phyloP scores from a whole-genome alignment of 2,113 vertebrate species.

The Peromyscus polionotus region DNA sequence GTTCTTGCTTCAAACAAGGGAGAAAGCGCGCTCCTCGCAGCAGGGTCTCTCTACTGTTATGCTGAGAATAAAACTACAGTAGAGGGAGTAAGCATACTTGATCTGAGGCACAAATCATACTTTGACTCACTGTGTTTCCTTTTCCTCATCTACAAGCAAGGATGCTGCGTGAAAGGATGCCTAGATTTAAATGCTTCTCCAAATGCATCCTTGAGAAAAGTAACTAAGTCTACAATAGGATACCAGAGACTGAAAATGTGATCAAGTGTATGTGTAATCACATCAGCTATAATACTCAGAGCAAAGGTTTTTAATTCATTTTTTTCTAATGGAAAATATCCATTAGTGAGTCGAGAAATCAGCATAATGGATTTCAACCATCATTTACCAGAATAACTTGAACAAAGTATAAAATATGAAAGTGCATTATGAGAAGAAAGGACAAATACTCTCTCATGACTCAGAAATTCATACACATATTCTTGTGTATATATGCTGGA shows the following conservation, averaged over 20 bases:
- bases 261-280: background rate
- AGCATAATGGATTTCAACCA: background rate
- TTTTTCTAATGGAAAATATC: background rate
- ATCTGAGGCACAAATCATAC: background rate
- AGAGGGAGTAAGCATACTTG: background rate
- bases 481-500: background rate
- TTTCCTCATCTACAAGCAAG: background rate
- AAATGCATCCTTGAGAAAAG: background rate
- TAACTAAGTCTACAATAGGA: background rate
- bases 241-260: background rate
- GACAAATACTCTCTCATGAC: background rate
- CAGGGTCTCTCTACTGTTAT: background rate
- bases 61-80: background rate
- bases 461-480: background rate
- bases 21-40: background rate
- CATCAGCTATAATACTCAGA: background rate
- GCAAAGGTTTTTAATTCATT: slow-evolving; percentile 5
- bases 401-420: slow-evolving; percentile 1
- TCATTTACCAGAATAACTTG: background rate
- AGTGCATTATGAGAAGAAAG: background rate
- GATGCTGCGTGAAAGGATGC: background rate
- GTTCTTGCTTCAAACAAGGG: background rate
- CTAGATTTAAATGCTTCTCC: background rate
- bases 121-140: background rate
- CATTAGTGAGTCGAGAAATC: slow-evolving; percentile 20